A percentile compares a stretch with the other conserved stretches of the same genome.
Conservation (phyloP, 1,140 invertebrate genomes). For the Cyclargus thomasi region DNA sequence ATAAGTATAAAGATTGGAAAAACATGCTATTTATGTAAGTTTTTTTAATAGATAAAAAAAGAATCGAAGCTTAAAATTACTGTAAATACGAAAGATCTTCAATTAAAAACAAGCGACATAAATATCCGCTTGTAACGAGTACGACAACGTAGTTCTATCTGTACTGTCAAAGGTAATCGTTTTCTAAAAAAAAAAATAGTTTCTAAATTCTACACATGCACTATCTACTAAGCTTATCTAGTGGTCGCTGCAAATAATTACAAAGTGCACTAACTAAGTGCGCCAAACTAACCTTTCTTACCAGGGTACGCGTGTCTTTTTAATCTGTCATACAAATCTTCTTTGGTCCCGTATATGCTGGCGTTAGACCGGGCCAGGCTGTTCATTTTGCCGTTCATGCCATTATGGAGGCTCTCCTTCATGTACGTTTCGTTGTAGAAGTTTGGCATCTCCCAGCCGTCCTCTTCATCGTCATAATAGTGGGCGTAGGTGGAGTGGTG, state of each 20-base stretch:
- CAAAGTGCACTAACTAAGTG: slow-evolving; percentile 60
- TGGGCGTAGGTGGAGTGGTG: slow-evolving; percentile 97
- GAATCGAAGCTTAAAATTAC: too few relatives aligned
- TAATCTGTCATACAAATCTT: slow-evolving; percentile 95
- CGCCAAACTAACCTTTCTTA: slow-evolving; percentile 88
- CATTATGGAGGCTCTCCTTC: slow-evolving; percentile 92
- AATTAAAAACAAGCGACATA: too few relatives aligned
- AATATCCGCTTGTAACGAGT: too few relatives aligned
- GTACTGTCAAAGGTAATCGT: too few relatives aligned
- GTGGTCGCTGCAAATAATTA: slow-evolving; percentile 44
- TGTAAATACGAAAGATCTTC: too few relatives aligned
- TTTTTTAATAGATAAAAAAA: too few relatives aligned
- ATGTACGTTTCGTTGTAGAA: slow-evolving; percentile 98
- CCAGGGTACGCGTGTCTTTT: slow-evolving; percentile 96
- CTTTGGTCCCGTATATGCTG: slow-evolving; percentile 95
- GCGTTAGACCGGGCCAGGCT: slow-evolving; percentile 93
- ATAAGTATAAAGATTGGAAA: too few relatives aligned
- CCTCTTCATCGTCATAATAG: slow-evolving; percentile 96
- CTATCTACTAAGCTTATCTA: slow-evolving; percentile 28
- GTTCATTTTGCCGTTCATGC: slow-evolving; percentile 86
- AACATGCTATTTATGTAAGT: too few relatives aligned
- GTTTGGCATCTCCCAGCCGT: slow-evolving; percentile 98
- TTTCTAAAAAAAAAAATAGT: too few relatives aligned
- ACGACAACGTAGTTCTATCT: too few relatives aligned
- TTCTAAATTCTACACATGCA: slow-evolving; percentile 4